A percentile compares a stretch with the other conserved stretches of the same genome.
Evolutionary conservation across 1,140 invertebrate species (phyloP).

Genomic region (Cephus cinctus): DNA sequence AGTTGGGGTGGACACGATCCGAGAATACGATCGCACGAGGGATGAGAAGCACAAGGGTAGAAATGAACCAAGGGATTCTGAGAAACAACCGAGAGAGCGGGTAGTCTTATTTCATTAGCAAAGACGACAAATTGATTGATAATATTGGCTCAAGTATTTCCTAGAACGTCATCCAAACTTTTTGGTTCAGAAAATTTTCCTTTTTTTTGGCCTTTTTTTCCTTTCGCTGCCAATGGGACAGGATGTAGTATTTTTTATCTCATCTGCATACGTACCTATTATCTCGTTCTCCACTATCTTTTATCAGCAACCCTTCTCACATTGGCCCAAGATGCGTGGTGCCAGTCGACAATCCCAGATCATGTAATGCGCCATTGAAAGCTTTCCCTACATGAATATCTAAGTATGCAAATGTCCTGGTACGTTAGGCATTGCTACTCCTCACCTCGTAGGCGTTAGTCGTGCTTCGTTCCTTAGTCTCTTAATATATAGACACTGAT

Average conservation of each 20-base stretch:
- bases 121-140: constrained; percentile 9
- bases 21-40: background rate
- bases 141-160: constrained; percentile 9
- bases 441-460: background rate
- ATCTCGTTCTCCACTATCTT: too few species aligned
- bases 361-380: background rate
- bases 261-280: too few species aligned
- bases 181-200: too few species aligned
- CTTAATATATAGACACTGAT: background rate
- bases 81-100: background rate
- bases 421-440: background rate
- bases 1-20: background rate
- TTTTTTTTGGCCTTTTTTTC: too few species aligned
- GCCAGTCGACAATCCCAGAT: background rate
- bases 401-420: background rate
- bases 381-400: constrained; percentile 4
- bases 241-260: too few species aligned
- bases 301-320: too few species aligned
- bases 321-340: too few species aligned
- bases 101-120: constrained; percentile 11
- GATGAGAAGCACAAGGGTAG: background rate
- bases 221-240: too few species aligned
- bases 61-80: background rate
- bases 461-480: background rate
- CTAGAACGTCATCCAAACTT: too few species aligned